Evolutionary conservation across 1,140 invertebrate genomes (phyloP), one percentile per base, ranked within the genome.

Genomic region (Drosophila jambulina): DNA sequence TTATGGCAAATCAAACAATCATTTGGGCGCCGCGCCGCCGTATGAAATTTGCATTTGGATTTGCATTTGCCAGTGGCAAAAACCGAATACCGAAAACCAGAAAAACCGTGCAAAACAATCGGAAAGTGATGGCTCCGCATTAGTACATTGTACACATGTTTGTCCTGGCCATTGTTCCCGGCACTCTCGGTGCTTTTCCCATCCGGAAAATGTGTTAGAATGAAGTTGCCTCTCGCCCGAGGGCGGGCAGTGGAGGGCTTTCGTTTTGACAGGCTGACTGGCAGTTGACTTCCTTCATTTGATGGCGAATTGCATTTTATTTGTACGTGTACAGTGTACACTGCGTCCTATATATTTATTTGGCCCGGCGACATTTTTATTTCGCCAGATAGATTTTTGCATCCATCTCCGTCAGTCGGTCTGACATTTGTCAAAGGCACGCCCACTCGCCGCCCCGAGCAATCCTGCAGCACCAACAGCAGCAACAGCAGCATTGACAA

Each of bases 331-430:
- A 9, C 17, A 38, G 21, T 25, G 15, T 17, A 48, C 21, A 29
- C 23, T 10, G 8, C 12, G 29, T 34, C 8, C 6, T 17, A 29
- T 65, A 38, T 54, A 59, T 67, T 60, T 68, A 72, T 74, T 60
- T 60, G 67, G 53, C 32, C 51, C 42, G 42, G 53, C 63, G 74
- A 59, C 75, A 76, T 77, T 77, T 76, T 77, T 76, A 76, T 76
- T 77, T 76, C 17, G 69, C 67, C 69, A 60, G 36, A 77, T 77
- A 56, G 72, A 77, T 68, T 75, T 77, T 76, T 76, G 72, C 72
- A 77, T 77, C 74, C 75, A 77, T 77, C 74, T 77, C 49, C 75
- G 72, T 77, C 62, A 54, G 61, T 25, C 25, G 36, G 25, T 32
- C 17, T 76, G 75, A 65, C 62, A 77, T 76, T 77, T 77, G 75